Evolutionary conservation across 2,113 vertebrate species (phyloP).

Genomic region (Takifugu bimaculatus): DNA sequence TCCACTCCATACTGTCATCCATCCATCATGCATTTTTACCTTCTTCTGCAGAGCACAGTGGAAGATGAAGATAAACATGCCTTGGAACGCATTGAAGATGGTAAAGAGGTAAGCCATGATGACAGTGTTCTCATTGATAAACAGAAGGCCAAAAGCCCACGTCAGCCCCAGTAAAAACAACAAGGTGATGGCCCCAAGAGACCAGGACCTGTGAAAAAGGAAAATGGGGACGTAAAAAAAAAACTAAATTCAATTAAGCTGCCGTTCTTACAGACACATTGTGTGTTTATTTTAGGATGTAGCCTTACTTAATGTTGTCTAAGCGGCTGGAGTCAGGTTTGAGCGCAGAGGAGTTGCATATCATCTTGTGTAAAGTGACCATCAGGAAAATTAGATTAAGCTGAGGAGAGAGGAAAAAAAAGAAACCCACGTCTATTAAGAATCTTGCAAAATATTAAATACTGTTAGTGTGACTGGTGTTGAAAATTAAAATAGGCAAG

Average conservation of each 20-base stretch:
- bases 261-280: neutral
- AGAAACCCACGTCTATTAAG: neutral
- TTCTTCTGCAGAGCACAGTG: conserved; percentile 94
- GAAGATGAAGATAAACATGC: conserved; percentile 95
- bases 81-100: conserved; percentile 93
- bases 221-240: neutral
- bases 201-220: conserved; percentile 80
- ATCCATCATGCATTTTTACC: conserved; percentile 59
- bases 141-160: conserved; percentile 91
- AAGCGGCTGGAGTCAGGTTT: conserved; percentile 89
- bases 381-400: conserved; percentile 90
- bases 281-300: neutral
- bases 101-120: conserved; percentile 94
- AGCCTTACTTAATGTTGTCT: conserved; percentile 86
- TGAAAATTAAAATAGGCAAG: conserved; percentile 11
- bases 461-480: neutral
- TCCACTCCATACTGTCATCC: neutral
- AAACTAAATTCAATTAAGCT: neutral
- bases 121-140: conserved; percentile 88
- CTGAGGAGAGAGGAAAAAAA: conserved; percentile 63
- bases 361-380: conserved; percentile 93
- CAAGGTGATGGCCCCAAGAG: conserved; percentile 82
- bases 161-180: conserved; percentile 89
- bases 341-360: conserved; percentile 85
- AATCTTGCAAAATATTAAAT: neutral